Percentiles rank a stretch among this genome's conserved stretches.
phyloP scores from a whole-genome alignment of 2,797 vertebrate species.

The Lindbergichthys nudifrons region DNA sequence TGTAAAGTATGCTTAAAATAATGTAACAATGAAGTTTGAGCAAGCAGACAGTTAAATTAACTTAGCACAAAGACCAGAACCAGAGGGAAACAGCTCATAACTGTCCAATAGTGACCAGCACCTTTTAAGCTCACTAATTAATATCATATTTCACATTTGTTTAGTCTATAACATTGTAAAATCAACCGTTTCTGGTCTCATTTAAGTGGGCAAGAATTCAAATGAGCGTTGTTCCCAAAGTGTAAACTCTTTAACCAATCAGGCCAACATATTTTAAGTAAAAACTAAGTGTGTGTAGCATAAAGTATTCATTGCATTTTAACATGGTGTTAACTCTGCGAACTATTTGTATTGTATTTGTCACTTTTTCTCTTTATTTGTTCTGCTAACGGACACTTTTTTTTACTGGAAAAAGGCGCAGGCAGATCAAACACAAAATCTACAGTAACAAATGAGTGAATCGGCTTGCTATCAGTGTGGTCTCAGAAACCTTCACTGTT shows the following conservation, averaged over 20 bases:
- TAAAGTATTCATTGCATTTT: constrained; percentile 6
- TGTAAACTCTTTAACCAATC: not conserved
- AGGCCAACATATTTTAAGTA: not conserved
- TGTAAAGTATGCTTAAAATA: not conserved
- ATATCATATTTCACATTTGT: not conserved
- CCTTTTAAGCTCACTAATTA: not conserved
- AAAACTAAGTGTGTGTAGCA: not conserved
- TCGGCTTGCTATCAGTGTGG: constrained; percentile 57
- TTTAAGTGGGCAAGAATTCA: not conserved
- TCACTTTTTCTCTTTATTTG: not conserved
- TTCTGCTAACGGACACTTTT: constrained; percentile 26
- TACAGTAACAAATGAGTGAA: constrained; percentile 49
- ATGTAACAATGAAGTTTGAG: not conserved
- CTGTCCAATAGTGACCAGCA: not conserved
- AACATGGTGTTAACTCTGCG: constrained; percentile 18
- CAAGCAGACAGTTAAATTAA: not conserved
- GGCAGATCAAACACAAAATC: constrained; percentile 41
- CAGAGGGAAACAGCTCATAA: not conserved
- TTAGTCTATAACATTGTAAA: not conserved
- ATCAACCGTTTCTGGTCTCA: not conserved
- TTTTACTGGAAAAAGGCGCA: constrained; percentile 35
- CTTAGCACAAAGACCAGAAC: constrained; percentile 13
- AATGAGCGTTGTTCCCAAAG: not conserved
- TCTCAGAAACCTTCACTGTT: constrained; percentile 50
- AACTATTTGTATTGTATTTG: constrained; percentile 19